These are phyloP conservation scores for Orientallactaga sibirica DNA, from an alignment of 2,797 vertebrate species.

Conservation along the genomic window DNA sequence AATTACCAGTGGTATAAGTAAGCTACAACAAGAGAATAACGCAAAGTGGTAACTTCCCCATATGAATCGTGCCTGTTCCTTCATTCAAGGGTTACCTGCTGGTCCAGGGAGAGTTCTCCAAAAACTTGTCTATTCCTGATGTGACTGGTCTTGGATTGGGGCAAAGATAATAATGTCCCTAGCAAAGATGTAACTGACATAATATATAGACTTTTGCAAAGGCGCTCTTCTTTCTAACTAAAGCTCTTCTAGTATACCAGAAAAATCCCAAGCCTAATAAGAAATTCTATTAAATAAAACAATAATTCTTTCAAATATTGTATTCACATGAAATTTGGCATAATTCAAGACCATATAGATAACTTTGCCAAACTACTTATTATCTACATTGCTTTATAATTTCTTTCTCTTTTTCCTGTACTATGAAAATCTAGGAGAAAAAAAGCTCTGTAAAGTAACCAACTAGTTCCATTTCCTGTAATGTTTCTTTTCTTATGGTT, in stretches of 20 bases:
- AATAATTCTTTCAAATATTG: slow-evolving; percentile 13
- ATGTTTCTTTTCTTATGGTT: slow-evolving; percentile 82
- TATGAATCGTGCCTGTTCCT: background rate
- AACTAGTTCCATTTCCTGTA: slow-evolving; percentile 85
- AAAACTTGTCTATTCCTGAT: background rate
- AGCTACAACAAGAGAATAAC: background rate
- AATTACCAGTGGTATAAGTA: slow-evolving; percentile 26
- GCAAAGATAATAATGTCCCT: background rate
- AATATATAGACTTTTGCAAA: background rate
- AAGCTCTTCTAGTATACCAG: background rate
- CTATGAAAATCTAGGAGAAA: slow-evolving; percentile 71
- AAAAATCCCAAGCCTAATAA: slow-evolving; percentile 21
- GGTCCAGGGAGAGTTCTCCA: background rate
- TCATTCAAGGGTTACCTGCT: background rate
- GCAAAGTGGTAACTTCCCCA: background rate
- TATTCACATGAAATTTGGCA: slow-evolving; percentile 2
- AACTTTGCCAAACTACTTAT: slow-evolving; percentile 49
- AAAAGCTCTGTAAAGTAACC: slow-evolving; percentile 76
- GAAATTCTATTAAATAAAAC: slow-evolving; percentile 44
- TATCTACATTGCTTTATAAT: slow-evolving; percentile 44
- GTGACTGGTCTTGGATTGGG: background rate
- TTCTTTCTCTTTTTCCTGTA: background rate
- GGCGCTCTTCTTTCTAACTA: background rate
- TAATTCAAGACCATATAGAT: background rate
- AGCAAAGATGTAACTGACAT: background rate